phyloP scores from a whole-genome alignment of 2,797 vertebrate species.

The Decapterus maruadsi region DNA sequence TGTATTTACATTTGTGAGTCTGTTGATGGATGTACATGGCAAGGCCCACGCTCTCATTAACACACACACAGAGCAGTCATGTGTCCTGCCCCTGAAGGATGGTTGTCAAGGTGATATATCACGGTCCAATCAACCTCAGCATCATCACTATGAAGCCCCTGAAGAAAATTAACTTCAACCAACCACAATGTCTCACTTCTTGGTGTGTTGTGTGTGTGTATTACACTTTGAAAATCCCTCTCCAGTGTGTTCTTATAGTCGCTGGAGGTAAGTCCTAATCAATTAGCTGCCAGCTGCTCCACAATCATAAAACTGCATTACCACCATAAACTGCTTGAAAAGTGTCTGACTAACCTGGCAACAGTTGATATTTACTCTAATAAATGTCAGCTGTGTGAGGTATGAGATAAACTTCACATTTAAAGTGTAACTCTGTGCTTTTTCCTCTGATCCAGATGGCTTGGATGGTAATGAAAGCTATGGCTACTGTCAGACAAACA shows the following conservation, averaged over 20 bases:
- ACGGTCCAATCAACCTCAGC: conserved; percentile 33
- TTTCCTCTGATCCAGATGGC: conserved; percentile 25
- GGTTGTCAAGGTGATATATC: conserved; percentile 45
- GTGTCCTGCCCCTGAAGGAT: conserved; percentile 26
- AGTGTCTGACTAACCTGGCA: conserved; percentile 22
- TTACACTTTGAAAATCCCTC: not conserved
- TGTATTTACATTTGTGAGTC: conserved; percentile 44
- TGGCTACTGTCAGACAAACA: conserved; percentile 23
- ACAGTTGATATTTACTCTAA: conserved; percentile 16
- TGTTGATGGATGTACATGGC: conserved; percentile 24
- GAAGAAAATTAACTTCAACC: conserved; percentile 24
- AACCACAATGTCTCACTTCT: conserved; percentile 7
- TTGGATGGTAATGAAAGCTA: not conserved
- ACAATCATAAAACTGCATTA: conserved; percentile 5
- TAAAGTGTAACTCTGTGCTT: conserved; percentile 10
- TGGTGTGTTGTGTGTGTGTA: not conserved
- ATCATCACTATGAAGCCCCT: conserved; percentile 9
- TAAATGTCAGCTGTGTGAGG: conserved; percentile 22
- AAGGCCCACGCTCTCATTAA: conserved; percentile 17
- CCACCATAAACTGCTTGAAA: conserved; percentile 16
- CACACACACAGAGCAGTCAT: conserved; percentile 22
- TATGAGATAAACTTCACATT: conserved; percentile 15
- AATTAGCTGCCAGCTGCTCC: conserved; percentile 32
- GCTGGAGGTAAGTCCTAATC: conserved; percentile 20
- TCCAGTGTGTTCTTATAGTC: conserved; percentile 3